Evolutionary conservation across 2,888 invertebrate genomes (phyloP).

Genomic region (Thymelicus sylvestris): DNA sequence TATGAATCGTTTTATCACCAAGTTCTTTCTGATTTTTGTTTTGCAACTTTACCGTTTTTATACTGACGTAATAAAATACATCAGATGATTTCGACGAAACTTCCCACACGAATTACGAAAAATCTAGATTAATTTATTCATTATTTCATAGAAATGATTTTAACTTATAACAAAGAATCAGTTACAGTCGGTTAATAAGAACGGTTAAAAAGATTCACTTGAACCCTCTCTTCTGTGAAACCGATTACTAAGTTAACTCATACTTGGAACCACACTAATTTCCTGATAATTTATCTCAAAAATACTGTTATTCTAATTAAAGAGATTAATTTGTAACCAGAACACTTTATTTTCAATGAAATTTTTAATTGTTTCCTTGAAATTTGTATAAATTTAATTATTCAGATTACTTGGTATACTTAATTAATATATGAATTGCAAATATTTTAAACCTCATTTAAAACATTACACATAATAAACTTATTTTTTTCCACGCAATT

Average conservation of each 20-base stretch:
- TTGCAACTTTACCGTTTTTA: too few relatives aligned
- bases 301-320: constrained; percentile 1
- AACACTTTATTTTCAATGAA: constrained; percentile 1
- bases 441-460: background rate
- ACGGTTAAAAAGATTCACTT: too few relatives aligned
- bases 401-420: constrained; percentile 3
- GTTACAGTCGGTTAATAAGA: too few relatives aligned
- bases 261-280: constrained; percentile 2
- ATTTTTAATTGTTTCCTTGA: constrained; percentile 1
- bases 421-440: background rate
- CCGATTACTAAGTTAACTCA: background rate
- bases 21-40: too few relatives aligned
- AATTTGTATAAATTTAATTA: background rate
- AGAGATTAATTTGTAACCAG: background rate
- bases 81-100: too few relatives aligned
- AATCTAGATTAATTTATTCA: too few relatives aligned
- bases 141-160: background rate
- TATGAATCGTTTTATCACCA: too few relatives aligned
- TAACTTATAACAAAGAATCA: too few relatives aligned
- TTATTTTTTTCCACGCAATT: background rate
- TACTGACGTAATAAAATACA: too few relatives aligned
- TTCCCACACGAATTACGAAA: too few relatives aligned
- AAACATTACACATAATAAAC: background rate
- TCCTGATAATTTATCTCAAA: background rate
- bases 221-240: background rate